Evolutionary conservation across 1,140 invertebrate species (phyloP), one percentile per base, ranked within the genome.

Genomic region (Lordiphosa collinella): DNA sequence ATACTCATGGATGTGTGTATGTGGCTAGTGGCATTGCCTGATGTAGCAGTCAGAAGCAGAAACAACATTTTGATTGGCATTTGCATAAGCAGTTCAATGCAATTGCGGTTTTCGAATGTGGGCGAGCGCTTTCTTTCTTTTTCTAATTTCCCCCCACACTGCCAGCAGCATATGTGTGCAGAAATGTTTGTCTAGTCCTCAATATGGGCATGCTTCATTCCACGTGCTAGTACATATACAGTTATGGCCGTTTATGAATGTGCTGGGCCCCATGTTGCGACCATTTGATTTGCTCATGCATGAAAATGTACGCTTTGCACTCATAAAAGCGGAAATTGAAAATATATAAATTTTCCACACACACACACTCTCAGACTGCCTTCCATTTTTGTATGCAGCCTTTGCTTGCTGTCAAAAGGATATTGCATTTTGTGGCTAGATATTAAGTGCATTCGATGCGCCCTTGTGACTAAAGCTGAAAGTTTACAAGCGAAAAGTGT

Each of bases 71-170:
- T 82, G 76, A 80, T 80, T 80, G 78, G 61, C 76, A 80, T 80
- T 80, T 80, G 76, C 76, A 80, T 82, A 80, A 80, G 76, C 76
- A 80, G 76, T 80, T 82, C 76, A 75, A 76, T 80, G 76, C 71
- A 82, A 64, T 80, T 82, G 66, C 49, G 52, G 40, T 55, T 50
- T 5, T 12, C 53, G 16, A 16, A 49, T 35, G 43, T 32, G 36
- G 35, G 46, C 12, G 16, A 36, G 6, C 12, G 34, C 12, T 12
- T 46, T 18, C 12, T 12, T 46, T 18, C 49, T 11, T 53, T 37
- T 11, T 48, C 25, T 10, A 31, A 35, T 25, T 48, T 14, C 47
- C 11, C 34, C 41, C 40, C 36, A 53, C 44, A 48, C 50, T 35
- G 54, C 14, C 31, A 11, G 29, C 9, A 47, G 59, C 52, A 76